Evolutionary conservation across 92 coral and sea anemone genomes (phyloP), one percentile per base, ranked within the genome.

Genomic region (Actinostola sp.): DNA sequence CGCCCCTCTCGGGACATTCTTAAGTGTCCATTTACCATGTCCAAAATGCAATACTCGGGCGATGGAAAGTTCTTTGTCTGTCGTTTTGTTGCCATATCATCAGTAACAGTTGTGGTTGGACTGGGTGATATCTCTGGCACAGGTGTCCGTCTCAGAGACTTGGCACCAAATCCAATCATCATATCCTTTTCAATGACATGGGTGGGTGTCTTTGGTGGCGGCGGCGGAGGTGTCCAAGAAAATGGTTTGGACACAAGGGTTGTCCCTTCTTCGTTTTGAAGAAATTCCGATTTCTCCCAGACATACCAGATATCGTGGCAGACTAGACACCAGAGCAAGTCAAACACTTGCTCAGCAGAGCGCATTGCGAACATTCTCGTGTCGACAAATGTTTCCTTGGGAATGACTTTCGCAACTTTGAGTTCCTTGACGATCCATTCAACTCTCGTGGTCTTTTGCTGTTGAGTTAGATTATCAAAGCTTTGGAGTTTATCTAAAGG

Each of bases 221-320:
- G 97, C 1, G 96, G 93, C 1, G 92, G 95, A 2, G 92, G 97
- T 10, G 93, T 89, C 95, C 97, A 85, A 50, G 92, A 68, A 67
- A 92, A 95, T 49, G 97, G 96, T 65, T 95, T 92, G 24, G 97
- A 75, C 30, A 93, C 93, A 20, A 95, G 78, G 1, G 26, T 75
- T 35, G 86, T 75, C 17, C 92, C 95, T 48, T 73, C 73, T 57
- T 93, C 94, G 65, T 83, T 88, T 69, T 84, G 97, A n/a, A 95
- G 86, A 59, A 82, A 83, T 49, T 88, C 89, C 28, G 92, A 92
- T 26, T 85, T 79, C 34, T 80, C 84, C 99, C 99, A 95, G 20
- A 95, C 97, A 66, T 85, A 95, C 99, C 99, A 95, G 67, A 95
- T 89, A 61, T 95, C 99, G 42, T 95, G 99, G 59, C 99, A 95